Base-by-base conservation (phyloP, 2,797 vertebrate species). In the Kryptolebias ocellatus region DNA sequence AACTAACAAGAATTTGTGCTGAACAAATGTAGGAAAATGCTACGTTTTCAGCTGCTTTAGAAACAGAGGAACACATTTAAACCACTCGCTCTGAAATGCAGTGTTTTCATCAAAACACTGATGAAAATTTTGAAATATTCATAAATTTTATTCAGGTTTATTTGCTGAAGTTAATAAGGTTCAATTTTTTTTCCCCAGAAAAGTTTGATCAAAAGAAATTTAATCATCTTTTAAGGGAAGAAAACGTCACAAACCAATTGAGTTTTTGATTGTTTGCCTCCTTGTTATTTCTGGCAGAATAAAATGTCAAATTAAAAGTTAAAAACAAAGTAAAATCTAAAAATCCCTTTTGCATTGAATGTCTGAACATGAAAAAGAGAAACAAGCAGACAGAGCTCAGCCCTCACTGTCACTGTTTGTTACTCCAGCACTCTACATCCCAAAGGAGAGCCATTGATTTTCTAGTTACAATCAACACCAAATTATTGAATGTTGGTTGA, bases 401-500 rank as follows among this genome's bases (percentile, higher is more conserved):
- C 3, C 0, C 1, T 87, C 68, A 46, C 81, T 85, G 81, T 50
- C 17, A 0, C 74, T 12, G 18, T 78, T 84, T 73, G 80, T 83
- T 88, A 87, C 82, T 88, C 46, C 69, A 81, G 80, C 87, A 82
- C 91, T 91, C 87, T 47, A 45, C 79, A 88, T 92, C 92, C 93
- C 93, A 87, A 0, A 94, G 94, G 94, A 95, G 70, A 79, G 66
- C 65, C 91, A 95, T 94, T 95, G 95, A 96, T 96, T 95, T 95
- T 89, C 87, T 92, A 91, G 91, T 96, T 95, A 96, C 92, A 95
- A 95, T 93, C 92, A 95, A 95, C 94, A 95, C 79, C 83, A 94
- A 95, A 96, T 95, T 95, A 96, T 95, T 93, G 94, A 95, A 95
- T 92, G 93, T 94, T 92, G 92, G 92, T 94, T 95, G 94, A 97